Base-by-base conservation (phyloP, 2,888 invertebrate genomes). In the Odiellus spinosus region DNA sequence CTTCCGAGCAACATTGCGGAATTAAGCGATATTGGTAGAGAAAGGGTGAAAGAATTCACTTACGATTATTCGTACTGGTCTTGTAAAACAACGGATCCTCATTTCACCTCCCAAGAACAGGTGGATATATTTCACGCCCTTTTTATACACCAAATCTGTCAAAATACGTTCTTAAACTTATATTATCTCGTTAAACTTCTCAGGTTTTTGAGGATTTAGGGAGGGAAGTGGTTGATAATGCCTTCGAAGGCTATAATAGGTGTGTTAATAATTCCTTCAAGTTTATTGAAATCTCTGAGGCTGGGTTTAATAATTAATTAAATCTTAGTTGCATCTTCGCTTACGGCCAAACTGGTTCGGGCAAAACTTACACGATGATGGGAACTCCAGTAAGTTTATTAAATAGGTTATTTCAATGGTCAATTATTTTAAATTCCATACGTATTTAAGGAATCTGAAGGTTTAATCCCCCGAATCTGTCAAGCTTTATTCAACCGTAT, bases 331-430 rank as follows among this genome's bases (percentile, higher is more conserved):
- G 86, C 63, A 83, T 86, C 47, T 86, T 87, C 70, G 86, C 87
- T 39, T 87, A 87, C 64, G 87, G 87, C 17, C 86, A 87, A 71
- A 87, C 86, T 3, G 86, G 86, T 54, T 84, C 84, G 65, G 86
- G 86, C 46, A 87, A 87, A 69, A 86, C 86, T 0, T 85, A 82
- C 64, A 87, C 86, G 33, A 87, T 87, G 86, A 86, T 86, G 85
- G 86, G 86, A 3, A 75, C 78, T 10, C 53, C 53, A 17, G 80
- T 80, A 66, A 67, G 70, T 64, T 41, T 43, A 26, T 26, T 26
- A 26, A 26, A 26, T n/a, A n/a, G n/a, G n/a, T 26, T 26, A 26
- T 26, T 6, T 8, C 26, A 6, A 6, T 26, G 26, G 26, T n/a
- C 18, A 15, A 20, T 43, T 40, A 32, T 19, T 1, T 26, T 26